These are phyloP conservation scores for Athalia circularis DNA, from an alignment of 2,888 invertebrate species.

Conservation along the genomic window DNA sequence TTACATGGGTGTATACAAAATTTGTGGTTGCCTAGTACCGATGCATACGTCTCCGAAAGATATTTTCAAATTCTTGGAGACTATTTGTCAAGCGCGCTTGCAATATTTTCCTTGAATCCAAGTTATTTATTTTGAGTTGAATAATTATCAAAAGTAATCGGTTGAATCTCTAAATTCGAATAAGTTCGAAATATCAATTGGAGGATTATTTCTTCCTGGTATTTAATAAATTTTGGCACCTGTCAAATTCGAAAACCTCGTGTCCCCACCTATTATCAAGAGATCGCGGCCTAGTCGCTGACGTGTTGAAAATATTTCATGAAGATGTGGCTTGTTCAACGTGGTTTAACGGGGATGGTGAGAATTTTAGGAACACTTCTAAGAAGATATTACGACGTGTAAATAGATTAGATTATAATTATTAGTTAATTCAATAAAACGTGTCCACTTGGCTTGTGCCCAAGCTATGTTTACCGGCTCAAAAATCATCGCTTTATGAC, in stretches of 20 bases:
- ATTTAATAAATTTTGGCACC: constrained; percentile 1
- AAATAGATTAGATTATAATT: constrained; percentile 65
- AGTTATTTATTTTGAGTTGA: too few relatives aligned
- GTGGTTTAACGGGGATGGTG: not conserved
- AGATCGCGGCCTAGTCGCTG: not conserved
- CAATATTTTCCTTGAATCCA: too few relatives aligned
- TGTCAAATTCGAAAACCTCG: constrained; percentile 1
- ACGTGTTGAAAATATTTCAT: not conserved
- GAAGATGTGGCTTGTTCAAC: not conserved
- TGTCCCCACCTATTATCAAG: not conserved
- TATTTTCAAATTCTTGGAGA: not conserved
- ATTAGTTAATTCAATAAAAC: constrained; percentile 61
- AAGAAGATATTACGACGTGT: constrained; percentile 56
- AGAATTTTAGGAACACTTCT: constrained; percentile 27
- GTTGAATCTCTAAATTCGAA: too few relatives aligned
- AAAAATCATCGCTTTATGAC: constrained; percentile 18
- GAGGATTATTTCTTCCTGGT: too few relatives aligned
- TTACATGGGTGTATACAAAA: not conserved
- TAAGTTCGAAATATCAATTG: too few relatives aligned
- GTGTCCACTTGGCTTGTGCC: constrained; percentile 28
- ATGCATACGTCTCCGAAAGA: not conserved
- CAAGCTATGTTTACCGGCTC: constrained; percentile 36
- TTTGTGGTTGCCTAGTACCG: constrained; percentile 11
- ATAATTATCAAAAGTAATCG: too few relatives aligned
- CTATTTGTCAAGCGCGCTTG: not conserved